These are phyloP conservation scores for Cryptus viduatorius DNA, from an alignment of 2,888 invertebrate genomes.

Conservation along the genomic window DNA sequence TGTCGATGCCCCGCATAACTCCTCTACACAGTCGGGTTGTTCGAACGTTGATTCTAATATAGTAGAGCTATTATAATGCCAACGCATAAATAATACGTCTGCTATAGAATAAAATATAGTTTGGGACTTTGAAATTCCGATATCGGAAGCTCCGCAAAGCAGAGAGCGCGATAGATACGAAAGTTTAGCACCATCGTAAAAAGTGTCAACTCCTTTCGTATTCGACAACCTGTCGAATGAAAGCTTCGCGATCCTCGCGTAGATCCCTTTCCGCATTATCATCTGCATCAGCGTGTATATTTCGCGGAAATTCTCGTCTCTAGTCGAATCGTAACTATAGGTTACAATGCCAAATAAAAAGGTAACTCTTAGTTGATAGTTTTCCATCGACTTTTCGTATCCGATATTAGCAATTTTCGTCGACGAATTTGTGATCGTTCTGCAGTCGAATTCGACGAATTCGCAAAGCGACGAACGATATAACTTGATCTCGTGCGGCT, in stretches of 20 bases:
- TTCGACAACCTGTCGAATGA: slow-evolving; percentile 48
- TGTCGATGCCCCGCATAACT: slow-evolving; percentile 32
- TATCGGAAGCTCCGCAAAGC: not conserved
- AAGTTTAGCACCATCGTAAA: slow-evolving; percentile 17
- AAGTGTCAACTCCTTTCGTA: slow-evolving; percentile 46
- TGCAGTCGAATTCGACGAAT: no score
- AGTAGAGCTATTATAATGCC: slow-evolving; percentile 36
- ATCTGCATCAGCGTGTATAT: no score
- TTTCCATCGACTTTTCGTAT: slow-evolving; percentile 4
- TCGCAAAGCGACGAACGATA: not conserved
- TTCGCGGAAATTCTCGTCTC: slow-evolving; percentile 6
- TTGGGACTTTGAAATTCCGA: slow-evolving; percentile 26
- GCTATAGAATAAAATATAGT: slow-evolving; percentile 15
- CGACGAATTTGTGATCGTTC: not conserved
- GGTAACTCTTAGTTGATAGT: slow-evolving; percentile 7
- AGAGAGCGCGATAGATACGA: slow-evolving; percentile 9
- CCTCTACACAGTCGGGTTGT: slow-evolving; percentile 9
- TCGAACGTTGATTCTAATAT: slow-evolving; percentile 35
- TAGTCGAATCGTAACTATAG: not conserved
- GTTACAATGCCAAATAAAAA: slow-evolving; percentile 38
- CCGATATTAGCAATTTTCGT: slow-evolving; percentile 41
- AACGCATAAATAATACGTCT: not conserved
- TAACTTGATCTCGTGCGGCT: not conserved
- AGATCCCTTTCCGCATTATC: slow-evolving; percentile 1
- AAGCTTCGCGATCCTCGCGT: slow-evolving; percentile 39